A percentile compares a stretch with the other conserved stretches of the same genome.
phyloP scores from a whole-genome alignment of 2,888 invertebrate genomes.

The Agrochola litura region DNA sequence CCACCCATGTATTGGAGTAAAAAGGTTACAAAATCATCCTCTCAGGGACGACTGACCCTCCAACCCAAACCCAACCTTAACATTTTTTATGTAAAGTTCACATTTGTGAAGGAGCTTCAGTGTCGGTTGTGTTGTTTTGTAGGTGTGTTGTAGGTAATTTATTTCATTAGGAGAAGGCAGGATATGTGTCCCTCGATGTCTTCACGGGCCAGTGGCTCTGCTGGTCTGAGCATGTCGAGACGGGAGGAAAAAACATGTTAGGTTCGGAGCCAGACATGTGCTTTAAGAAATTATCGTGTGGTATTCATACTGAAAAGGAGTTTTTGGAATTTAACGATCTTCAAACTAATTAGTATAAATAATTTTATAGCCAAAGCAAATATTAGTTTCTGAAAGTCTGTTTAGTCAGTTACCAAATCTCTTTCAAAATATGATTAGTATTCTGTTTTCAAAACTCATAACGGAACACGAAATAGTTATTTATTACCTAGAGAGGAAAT shows the following conservation, averaged over 20 bases:
- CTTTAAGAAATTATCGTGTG: constrained; percentile 2
- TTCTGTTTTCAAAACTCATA: not conserved
- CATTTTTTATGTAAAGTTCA: constrained; percentile 1
- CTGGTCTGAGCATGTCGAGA: constrained; percentile 83
- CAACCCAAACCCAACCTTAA: constrained; percentile 60
- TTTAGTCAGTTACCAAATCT: not conserved
- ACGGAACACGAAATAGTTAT: not conserved
- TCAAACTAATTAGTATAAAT: not conserved
- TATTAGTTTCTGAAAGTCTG: not conserved
- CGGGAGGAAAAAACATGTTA: constrained; percentile 84
- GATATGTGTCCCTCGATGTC: constrained; percentile 89
- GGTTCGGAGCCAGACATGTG: constrained; percentile 58
- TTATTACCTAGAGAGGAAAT: constrained; percentile 8
- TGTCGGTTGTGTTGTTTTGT: constrained; percentile 68
- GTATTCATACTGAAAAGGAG: no score
- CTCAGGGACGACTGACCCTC: constrained; percentile 61
- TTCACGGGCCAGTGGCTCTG: constrained; percentile 85
- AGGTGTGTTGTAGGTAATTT: constrained; percentile 78
- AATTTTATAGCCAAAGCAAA: no score
- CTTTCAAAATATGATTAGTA: not conserved
- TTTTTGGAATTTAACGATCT: not conserved
- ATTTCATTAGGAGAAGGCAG: constrained; percentile 90
- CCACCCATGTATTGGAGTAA: constrained; percentile 73
- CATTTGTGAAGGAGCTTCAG: constrained; percentile 41
- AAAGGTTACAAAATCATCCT: constrained; percentile 86